Base-by-base conservation (phyloP, 23 tunicate species). In the Trididemnum nubilum region DNA sequence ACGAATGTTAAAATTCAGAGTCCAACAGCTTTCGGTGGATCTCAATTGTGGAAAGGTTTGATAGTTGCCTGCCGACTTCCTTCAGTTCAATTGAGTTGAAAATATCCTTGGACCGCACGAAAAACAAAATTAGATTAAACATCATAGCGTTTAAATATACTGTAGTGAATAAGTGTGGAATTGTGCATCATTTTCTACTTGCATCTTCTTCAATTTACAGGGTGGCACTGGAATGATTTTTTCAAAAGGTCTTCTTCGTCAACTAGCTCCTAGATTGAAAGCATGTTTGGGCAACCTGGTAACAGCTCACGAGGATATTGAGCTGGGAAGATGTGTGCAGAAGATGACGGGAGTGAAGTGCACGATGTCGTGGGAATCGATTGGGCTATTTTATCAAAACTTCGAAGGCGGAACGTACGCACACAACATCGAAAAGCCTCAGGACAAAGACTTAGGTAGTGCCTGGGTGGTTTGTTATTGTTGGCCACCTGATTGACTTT, bases 251-350 rank as follows among this genome's bases (percentile, higher is more conserved):
- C 77, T 85, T 2, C 65, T 95, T 51, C 65, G 79, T 9, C 50
- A 81, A 36, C 51, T 89, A 28, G 85, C 92, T 19, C 95, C 95
- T 33, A 78, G 70, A 22, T 65, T 95, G 25, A 35, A 60, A 18
- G 69, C 50, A 12, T 95, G 99, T 52, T 70, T 89, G 36, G 36
- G 35, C 1, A 65, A 86, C 25, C 29, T 89, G 69, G 34, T 65
- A 28, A 89, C 99, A 0, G 92, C 82, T 23, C 99, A 95, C 73
- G 99, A 95, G 70, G 99, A 95, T 76, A 63, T 95, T 59, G 99
- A 95, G 65, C 36, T 95, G 4, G 99, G 99, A 67, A 40, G 99
- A 51, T 95, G 91, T 34, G 91, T 89, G 0, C 49, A 49, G 49
- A 73, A 64, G 30, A 35, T 71, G 65, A 71, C 92, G 4, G 86